Base-by-base conservation (phyloP, 2,113 vertebrate species). In the Seriola aureovittata region DNA sequence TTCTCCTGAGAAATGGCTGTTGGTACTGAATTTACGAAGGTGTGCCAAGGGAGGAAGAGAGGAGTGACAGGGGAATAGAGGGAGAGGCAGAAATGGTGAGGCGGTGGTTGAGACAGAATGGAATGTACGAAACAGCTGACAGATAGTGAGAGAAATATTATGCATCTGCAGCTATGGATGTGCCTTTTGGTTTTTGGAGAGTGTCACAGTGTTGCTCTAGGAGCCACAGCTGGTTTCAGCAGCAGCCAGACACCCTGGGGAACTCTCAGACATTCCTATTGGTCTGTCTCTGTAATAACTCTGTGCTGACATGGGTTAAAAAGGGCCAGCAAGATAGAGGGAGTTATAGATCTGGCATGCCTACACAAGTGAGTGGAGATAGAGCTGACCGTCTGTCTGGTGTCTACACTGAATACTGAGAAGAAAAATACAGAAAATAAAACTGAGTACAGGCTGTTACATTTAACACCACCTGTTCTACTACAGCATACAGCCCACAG, bases 161-260 rank as follows among this genome's bases (percentile, higher is more conserved):
- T 76, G 58, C 25, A 40, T 83, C 34, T 78, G 32, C 59, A 78
- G 36, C 34, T 46, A n/a, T 34, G 54, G 40, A 71, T 72, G 40
- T 70, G 70, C 48, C 57, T 73, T 54, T 64, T 81, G 54, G 1
- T 29, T 85, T 87, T 74, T 74, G 36, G 40, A 79, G 78, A 71
- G 44, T 69, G 57, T 62, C 79, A 83, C 66, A 29, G 29, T 29
- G 88, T 64, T 23, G 46, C 50, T 67, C n/a, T 32, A n/a, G 50
- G 70, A 91, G 81, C 72, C 77, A 80, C 84, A 91, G 84, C 86
- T 88, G 83, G 78, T 90, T 86, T 75, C 54, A 79, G 62, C 74
- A 73, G 73, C 52, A 50, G 84, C 75, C 78, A 76, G 75, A 88
- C 81, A 67, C 88, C 88, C 88, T 19, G 14, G 82, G 81, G 89